phyloP scores from a whole-genome alignment of 2,797 vertebrate genomes.

The Enteromius thamalakanensis region DNA sequence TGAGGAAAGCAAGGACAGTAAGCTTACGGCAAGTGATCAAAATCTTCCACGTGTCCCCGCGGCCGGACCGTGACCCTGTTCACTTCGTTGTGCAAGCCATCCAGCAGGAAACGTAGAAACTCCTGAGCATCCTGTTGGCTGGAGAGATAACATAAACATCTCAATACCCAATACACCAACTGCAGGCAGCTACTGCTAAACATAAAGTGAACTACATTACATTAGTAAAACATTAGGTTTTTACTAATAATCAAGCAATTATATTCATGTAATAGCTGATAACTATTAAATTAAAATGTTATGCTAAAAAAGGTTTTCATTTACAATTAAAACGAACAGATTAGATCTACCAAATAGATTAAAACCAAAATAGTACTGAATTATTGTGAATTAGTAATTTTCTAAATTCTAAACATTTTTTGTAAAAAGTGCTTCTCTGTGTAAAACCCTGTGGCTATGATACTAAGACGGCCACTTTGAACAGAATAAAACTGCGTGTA shows the following conservation, averaged over 20 bases:
- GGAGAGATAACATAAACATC: slow-evolving; percentile 15
- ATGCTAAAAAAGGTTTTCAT: too few species aligned
- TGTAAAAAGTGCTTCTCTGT: not conserved
- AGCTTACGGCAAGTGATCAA: slow-evolving; percentile 92
- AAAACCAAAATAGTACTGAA: too few species aligned
- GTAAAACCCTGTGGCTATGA: not conserved
- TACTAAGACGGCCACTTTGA: not conserved
- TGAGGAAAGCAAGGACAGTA: slow-evolving; percentile 12
- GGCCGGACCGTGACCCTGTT: slow-evolving; percentile 90
- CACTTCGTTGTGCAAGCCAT: slow-evolving; percentile 95
- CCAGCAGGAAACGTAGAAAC: slow-evolving; percentile 94
- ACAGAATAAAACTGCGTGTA: not conserved
- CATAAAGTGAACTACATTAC: not conserved
- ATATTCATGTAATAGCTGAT: not conserved
- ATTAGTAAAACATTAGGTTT: not conserved
- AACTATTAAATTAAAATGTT: not conserved
- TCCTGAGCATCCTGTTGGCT: slow-evolving; percentile 92
- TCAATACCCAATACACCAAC: not conserved
- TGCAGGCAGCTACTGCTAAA: not conserved
- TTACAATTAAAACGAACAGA: not conserved
- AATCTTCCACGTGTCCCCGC: slow-evolving; percentile 79
- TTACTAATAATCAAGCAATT: not conserved
- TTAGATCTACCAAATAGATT: too few species aligned
- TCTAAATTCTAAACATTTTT: fast-evolving
- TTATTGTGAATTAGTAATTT: not conserved